Percentiles rank a stretch among this genome's conserved stretches.
Evolutionary conservation across 1,140 invertebrate genomes (phyloP).

Genomic region (Carcinoscorpius rotundicauda): DNA sequence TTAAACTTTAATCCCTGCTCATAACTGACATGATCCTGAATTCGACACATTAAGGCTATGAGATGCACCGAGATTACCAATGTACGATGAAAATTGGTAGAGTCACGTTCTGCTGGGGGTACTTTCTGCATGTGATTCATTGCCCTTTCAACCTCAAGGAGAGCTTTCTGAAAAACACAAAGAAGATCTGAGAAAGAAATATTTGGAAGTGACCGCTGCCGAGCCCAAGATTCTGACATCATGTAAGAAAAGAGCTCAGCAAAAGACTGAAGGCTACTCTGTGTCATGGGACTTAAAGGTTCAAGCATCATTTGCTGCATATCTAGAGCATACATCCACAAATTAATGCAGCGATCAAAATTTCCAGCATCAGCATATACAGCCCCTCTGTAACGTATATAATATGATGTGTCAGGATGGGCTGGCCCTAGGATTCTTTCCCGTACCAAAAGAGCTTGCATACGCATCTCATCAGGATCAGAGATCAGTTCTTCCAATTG

Average conservation of each 20-base stretch:
- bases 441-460: conserved; percentile 87
- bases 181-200: conserved; percentile 67
- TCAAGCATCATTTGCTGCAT: conserved; percentile 82
- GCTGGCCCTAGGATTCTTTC: conserved; percentile 84
- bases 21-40: conserved; percentile 28
- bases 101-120: conserved; percentile 48
- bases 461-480: conserved; percentile 89
- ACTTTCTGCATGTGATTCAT: conserved; percentile 28
- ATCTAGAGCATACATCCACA: conserved; percentile 94
- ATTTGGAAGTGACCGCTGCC: conserved; percentile 54
- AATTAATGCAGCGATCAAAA: conserved; percentile 75
- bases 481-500: conserved; percentile 72
- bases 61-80: conserved; percentile 56
- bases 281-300: conserved; percentile 86
- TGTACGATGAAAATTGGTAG: conserved; percentile 62
- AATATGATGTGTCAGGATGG: conserved; percentile 93
- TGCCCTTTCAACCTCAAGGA: conserved; percentile 50
- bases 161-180: conserved; percentile 61
- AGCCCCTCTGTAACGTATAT: conserved; percentile 82
- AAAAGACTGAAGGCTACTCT: conserved; percentile 82
- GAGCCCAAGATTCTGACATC: conserved; percentile 53
- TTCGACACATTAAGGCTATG: conserved; percentile 54
- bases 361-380: conserved; percentile 90
- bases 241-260: conserved; percentile 91
- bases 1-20: conserved; percentile 41